Evolutionary conservation across 2,888 invertebrate genomes (phyloP), one percentile per base, ranked within the genome.

Genomic region (Caenorhabditis sinica): DNA sequence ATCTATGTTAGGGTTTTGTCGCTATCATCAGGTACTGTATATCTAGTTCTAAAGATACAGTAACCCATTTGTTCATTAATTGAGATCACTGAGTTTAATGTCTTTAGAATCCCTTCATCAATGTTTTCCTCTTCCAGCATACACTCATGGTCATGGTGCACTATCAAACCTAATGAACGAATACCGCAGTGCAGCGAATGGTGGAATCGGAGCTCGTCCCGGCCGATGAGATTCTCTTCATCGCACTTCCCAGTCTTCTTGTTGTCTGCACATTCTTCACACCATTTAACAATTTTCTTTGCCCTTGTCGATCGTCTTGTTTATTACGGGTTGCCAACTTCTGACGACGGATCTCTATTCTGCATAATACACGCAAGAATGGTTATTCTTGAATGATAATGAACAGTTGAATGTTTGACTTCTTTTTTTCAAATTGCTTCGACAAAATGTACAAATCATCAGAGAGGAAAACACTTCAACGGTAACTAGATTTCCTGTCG

Each of bases 81-180:
- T n/a, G n/a, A n/a, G n/a, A n/a, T n/a, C n/a, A n/a, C n/a, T n/a
- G n/a, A n/a, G n/a, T n/a, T n/a, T n/a, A n/a, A n/a, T n/a, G n/a
- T 63, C 63, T 36, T 20, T 15, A 65, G 13, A n/a, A 33, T 28
- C 33, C 20, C 30, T 25, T 69, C 30, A 58, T 15, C 36, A 58
- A 58, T 20, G 4, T 11, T 8, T 40, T 43, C 1, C 13, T 28
- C 28, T 79, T 79, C 43, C 74, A 82, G 81, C 81, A 23, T 69
- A 69, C 30, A 74, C 81, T 8, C 58, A 74, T 61, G 74, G 81
- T 28, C 56, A 73, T 15, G 53, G 81, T 51, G 73, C 45, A 13
- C 40, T 74, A 2, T 68, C 56, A 2, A 69, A 69, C 13, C 69
- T 82, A 11, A 40, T 60, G 30, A 74, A 82, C 3, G 66, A 66